Percentiles rank a stretch among this genome's conserved stretches.
Evolutionary conservation across 2,888 invertebrate genomes (phyloP).

Genomic region (Folsomia manolachei): DNA sequence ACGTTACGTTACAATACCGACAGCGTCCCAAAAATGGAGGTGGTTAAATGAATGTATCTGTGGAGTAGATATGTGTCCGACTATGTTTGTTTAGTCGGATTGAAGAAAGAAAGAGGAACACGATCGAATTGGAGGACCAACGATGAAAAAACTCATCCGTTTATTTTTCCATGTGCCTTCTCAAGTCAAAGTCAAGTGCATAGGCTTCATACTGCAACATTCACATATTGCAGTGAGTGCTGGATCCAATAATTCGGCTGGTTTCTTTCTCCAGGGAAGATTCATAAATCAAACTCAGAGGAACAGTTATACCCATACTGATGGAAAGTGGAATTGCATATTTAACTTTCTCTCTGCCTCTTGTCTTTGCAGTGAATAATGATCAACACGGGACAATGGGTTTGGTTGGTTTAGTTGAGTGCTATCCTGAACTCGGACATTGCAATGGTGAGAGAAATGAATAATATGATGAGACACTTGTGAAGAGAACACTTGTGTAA

Average conservation of each 20-base stretch:
- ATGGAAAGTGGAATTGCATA: conserved; percentile 6
- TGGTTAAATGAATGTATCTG: neutral
- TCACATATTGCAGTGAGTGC: too few relatives aligned
- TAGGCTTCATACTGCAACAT: too few relatives aligned
- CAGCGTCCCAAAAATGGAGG: neutral
- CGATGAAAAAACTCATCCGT: neutral
- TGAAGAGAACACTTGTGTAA: too few relatives aligned
- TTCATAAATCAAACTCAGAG: neutral
- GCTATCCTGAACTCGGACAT: neutral
- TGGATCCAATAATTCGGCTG: too few relatives aligned
- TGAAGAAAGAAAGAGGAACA: neutral
- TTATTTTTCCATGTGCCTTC: neutral
- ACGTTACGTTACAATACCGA: neutral
- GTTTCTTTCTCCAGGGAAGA: neutral
- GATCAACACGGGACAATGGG: neutral
- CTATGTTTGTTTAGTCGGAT: neutral
- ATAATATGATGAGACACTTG: too few relatives aligned
- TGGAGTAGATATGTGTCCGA: too few relatives aligned
- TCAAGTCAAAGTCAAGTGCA: neutral
- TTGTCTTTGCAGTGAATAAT: neutral
- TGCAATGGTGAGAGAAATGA: neutral
- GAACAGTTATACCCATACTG: too few relatives aligned
- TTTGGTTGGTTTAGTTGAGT: too few relatives aligned
- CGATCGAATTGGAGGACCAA: too few relatives aligned
- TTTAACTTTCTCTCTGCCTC: neutral